Conservation (phyloP, 2,797 vertebrate genomes). For the Naso thynnoides region DNA sequence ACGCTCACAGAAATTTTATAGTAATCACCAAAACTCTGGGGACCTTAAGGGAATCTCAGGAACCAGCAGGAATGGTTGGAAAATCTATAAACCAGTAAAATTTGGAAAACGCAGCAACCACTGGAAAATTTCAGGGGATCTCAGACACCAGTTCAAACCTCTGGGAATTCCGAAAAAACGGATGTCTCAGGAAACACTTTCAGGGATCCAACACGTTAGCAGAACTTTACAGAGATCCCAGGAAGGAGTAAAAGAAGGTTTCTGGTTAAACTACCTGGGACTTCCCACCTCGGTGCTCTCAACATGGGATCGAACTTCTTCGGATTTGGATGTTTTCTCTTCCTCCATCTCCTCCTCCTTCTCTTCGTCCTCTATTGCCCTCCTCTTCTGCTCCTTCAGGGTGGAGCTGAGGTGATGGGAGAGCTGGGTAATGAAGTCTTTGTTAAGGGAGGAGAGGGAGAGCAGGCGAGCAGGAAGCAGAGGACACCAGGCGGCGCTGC, state of each 20-base stretch:
- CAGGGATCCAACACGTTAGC: too few relatives aligned
- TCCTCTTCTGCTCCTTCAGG: constrained; percentile 61
- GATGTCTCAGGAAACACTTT: too few relatives aligned
- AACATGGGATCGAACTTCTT: constrained; percentile 53
- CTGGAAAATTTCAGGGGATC: background rate
- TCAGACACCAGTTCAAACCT: background rate
- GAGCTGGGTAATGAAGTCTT: constrained; percentile 89
- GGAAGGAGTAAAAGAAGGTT: background rate
- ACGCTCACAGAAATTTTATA: too few relatives aligned
- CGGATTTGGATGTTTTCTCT: constrained; percentile 60
- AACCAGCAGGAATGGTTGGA: too few relatives aligned
- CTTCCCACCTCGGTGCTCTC: constrained; percentile 63
- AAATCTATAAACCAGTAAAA: too few relatives aligned
- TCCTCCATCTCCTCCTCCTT: constrained; percentile 35
- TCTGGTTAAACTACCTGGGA: constrained; percentile 50
- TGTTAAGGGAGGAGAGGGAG: constrained; percentile 86
- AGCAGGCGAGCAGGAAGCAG: constrained; percentile 56
- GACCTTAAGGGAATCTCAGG: background rate
- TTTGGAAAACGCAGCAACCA: too few relatives aligned
- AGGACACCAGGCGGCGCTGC: constrained; percentile 55
- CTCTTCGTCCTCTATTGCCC: constrained; percentile 36
- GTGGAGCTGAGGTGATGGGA: constrained; percentile 84
- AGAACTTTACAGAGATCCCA: too few relatives aligned
- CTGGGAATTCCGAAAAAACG: too few relatives aligned
- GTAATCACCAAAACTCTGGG: too few relatives aligned